Evolutionary conservation across 2,113 vertebrate species (phyloP).

Genomic region (Silurus glanis): DNA sequence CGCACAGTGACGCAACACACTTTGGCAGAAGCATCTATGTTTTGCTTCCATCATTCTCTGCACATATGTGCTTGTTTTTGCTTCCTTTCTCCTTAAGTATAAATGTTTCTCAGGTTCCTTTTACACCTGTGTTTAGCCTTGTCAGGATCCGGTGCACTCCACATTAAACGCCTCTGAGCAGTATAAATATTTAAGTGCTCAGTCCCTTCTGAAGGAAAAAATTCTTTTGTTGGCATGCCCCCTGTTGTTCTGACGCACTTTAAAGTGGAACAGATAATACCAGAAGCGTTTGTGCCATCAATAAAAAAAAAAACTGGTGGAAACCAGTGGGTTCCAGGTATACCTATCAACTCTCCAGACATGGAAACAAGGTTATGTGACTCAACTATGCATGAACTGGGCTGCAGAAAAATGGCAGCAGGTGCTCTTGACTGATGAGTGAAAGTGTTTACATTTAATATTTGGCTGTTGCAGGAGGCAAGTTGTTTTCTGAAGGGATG

Average conservation of each 20-base stretch:
- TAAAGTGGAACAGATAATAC: constrained; percentile 42
- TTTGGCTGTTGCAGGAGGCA: too few relatives aligned
- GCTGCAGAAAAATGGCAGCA: too few relatives aligned
- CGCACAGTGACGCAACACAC: neutral
- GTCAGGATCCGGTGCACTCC: constrained; percentile 25
- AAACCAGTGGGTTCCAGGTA: too few relatives aligned
- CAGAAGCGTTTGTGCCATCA: neutral
- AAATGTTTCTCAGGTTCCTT: constrained; percentile 20
- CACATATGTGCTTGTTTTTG: neutral
- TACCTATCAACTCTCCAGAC: too few relatives aligned
- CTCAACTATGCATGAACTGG: too few relatives aligned
- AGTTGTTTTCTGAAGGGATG: too few relatives aligned
- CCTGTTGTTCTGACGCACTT: constrained; percentile 49
- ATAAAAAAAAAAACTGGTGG: neutral
- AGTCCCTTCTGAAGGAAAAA: constrained; percentile 49
- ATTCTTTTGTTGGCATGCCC: constrained; percentile 49
- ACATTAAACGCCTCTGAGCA: constrained; percentile 57
- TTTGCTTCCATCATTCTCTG: neutral
- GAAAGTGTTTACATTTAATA: too few relatives aligned
- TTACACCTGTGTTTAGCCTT: constrained; percentile 33
- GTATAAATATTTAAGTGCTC: constrained; percentile 63
- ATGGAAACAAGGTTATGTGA: too few relatives aligned
- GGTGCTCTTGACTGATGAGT: too few relatives aligned
- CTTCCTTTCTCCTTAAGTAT: constrained; percentile 9
- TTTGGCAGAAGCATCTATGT: neutral